These are phyloP conservation scores for Ectobius pallidus DNA, from an alignment of 2,888 invertebrate genomes.

Conservation along the genomic window DNA sequence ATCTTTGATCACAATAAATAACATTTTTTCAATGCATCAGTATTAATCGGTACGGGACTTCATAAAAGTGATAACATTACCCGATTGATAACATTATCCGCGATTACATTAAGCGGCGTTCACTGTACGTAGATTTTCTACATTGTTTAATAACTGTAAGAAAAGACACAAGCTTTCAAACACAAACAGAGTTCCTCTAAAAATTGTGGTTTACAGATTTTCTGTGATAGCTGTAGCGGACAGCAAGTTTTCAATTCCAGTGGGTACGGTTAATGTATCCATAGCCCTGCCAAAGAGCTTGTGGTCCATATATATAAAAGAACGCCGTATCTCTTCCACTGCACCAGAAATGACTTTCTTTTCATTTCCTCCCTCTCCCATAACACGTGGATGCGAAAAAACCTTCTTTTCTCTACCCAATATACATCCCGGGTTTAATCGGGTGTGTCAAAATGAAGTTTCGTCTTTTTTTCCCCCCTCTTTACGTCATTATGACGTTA, in stretches of 20 bases:
- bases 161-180: too few species aligned
- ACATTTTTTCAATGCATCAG: too few species aligned
- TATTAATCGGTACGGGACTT: too few species aligned
- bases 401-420: neutral
- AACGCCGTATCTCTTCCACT: constrained; percentile 17
- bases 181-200: too few species aligned
- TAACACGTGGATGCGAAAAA: constrained; percentile 15
- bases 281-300: neutral
- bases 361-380: constrained; percentile 6
- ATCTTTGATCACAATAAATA: too few species aligned
- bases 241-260: constrained; percentile 11
- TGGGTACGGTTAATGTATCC: neutral
- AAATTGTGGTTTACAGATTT: neutral
- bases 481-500: too few species aligned
- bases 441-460: neutral
- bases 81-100: too few species aligned
- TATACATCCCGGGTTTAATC: neutral
- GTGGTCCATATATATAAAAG: constrained; percentile 22
- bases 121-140: too few species aligned
- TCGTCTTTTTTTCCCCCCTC: too few species aligned
- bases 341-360: constrained; percentile 23
- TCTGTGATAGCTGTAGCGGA: neutral
- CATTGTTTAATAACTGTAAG: too few species aligned
- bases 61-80: too few species aligned
- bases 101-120: too few species aligned